These are phyloP conservation scores for Xenus cinereus DNA, from an alignment of 2,113 vertebrate species.

Conservation along the genomic window DNA sequence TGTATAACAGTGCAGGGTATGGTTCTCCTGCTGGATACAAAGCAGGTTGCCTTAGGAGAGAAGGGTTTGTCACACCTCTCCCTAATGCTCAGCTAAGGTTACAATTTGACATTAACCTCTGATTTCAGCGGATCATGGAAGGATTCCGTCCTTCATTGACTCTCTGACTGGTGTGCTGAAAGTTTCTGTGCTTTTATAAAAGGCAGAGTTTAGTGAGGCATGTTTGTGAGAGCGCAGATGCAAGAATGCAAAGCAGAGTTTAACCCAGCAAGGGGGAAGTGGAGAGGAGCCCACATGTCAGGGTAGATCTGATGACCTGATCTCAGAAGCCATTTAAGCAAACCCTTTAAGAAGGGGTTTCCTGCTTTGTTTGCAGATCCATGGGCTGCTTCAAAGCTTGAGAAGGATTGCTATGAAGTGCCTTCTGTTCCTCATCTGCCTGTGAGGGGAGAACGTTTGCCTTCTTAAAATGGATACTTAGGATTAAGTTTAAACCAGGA, in stretches of 20 bases:
- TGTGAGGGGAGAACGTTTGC: neutral
- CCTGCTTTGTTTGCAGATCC: neutral
- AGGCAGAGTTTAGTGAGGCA: neutral
- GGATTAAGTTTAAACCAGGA: neutral
- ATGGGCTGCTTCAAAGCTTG: neutral
- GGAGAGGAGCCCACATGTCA: neutral
- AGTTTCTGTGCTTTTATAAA: neutral
- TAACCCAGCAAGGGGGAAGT: neutral
- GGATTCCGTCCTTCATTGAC: neutral
- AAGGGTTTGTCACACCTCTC: neutral
- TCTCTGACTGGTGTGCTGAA: neutral
- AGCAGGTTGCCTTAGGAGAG: neutral
- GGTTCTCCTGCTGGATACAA: neutral
- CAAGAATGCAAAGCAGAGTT: neutral
- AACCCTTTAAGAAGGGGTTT: neutral
- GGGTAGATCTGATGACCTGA: neutral
- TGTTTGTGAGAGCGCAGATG: neutral
- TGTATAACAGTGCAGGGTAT: neutral
- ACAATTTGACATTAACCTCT: neutral
- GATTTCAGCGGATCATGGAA: neutral
- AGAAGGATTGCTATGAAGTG: neutral
- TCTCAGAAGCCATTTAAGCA: neutral
- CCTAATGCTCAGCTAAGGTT: neutral
- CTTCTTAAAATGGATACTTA: neutral
- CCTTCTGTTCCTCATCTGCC: neutral